Evolutionary conservation across 1,140 invertebrate species (phyloP), one percentile per base, ranked within the genome.

Genomic region (Brachionus koreanus): DNA sequence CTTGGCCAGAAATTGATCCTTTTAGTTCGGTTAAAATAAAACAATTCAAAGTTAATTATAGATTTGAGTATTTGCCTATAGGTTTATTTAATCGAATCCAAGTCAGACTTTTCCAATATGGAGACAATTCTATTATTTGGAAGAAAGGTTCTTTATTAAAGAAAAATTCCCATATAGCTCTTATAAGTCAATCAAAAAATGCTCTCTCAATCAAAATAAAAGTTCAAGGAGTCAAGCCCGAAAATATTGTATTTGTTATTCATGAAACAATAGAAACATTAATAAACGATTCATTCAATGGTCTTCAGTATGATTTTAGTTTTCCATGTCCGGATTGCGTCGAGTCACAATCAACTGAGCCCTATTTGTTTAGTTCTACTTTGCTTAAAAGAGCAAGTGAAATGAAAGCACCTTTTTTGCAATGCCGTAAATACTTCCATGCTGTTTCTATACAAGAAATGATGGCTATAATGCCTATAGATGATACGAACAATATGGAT

Each of bases 51-150:
- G 83, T 52, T 61, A 83, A 2, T 83, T 83, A 49, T 83, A 83
- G 19, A 77, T 83, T 29, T 72, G 83, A 57, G 86, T 87, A 83
- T 84, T 85, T 23, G 85, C 87, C 87, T n/a, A 85, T 86, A 72
- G 87, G 87, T 10, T 83, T 88, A n/a, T 88, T 88, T 83, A 88
- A 88, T 83, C 86, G 87, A 85, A 86, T 85, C 29, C 87, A 88
- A 86, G 87, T 88, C 13, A 83, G 87, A 49, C 69, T 88, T 63
- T 88, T 86, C 83, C 86, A 87, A 82, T 86, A 87, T 49, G 86
- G 85, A 12, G 86, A 87, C 83, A 85, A 85, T 13, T 85, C 86
- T 33, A 83, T 85, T 12, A 86, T 88, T 12, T 88, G 87, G 87
- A 87, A 87, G 81, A 85, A 85, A 69, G 87, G 87, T 7, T 88